A percentile compares a stretch with the other conserved stretches of the same genome.
These are phyloP conservation scores for Malachius bipustulatus DNA, from an alignment of 2,888 invertebrate species.

Conservation along the genomic window DNA sequence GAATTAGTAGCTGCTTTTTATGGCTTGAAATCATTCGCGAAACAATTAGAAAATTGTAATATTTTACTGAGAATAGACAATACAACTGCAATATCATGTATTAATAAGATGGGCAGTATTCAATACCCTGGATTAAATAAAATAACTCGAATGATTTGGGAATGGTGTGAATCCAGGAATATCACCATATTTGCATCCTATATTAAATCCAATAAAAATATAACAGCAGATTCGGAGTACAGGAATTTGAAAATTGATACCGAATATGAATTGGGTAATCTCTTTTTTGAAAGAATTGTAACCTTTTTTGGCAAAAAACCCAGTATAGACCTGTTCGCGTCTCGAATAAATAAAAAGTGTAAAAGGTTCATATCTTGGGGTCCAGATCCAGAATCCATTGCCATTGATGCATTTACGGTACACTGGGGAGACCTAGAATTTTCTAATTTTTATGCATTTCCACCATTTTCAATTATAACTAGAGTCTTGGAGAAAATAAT, in stretches of 20 bases:
- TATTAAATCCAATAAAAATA: slow-evolving; percentile 16
- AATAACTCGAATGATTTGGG: slow-evolving; percentile 18
- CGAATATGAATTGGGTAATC: slow-evolving; percentile 12
- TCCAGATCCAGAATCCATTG: slow-evolving; percentile 9
- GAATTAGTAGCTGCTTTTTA: slow-evolving; percentile 17
- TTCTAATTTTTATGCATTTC: too few relatives aligned
- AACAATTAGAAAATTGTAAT: slow-evolving; percentile 12
- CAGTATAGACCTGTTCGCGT: slow-evolving; percentile 9
- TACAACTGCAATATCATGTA: slow-evolving; percentile 18
- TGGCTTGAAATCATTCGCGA: slow-evolving; percentile 16
- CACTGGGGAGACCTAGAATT: slow-evolving; percentile 8
- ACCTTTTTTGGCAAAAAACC: slow-evolving; percentile 5
- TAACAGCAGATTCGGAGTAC: slow-evolving; percentile 21
- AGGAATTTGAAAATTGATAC: slow-evolving; percentile 15
- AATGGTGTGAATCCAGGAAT: slow-evolving; percentile 17
- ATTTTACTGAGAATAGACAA: slow-evolving; percentile 20
- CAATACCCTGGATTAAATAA: slow-evolving; percentile 13
- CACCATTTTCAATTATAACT: too few relatives aligned
- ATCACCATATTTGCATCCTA: slow-evolving; percentile 19
- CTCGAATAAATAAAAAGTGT: slow-evolving; percentile 12
- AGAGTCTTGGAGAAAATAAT: slow-evolving; percentile 8
- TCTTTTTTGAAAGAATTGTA: slow-evolving; percentile 5
- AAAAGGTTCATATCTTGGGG: slow-evolving; percentile 9
- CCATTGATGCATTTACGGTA: slow-evolving; percentile 13
- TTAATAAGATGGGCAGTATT: slow-evolving; percentile 19